A percentile compares a stretch with the other conserved stretches of the same genome.
phyloP scores from a whole-genome alignment of 1,140 invertebrate genomes.

The Armadillidium nasatum region DNA sequence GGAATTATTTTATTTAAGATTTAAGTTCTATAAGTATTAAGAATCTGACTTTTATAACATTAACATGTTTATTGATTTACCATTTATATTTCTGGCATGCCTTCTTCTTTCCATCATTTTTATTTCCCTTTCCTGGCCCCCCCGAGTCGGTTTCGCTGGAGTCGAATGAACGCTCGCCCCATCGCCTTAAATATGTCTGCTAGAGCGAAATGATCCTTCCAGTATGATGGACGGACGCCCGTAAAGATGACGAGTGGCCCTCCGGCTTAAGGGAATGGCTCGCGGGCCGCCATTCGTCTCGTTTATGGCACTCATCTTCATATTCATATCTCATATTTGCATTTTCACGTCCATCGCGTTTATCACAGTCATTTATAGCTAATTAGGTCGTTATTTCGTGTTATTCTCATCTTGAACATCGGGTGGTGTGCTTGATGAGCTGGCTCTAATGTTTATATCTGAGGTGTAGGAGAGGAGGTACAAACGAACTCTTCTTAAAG shows the following conservation, averaged over 20 bases:
- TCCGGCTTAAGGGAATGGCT: conserved; percentile 64
- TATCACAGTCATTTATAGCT: conserved; percentile 63
- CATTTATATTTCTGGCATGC: too few relatives aligned
- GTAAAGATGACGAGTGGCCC: conserved; percentile 59
- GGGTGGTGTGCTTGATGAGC: conserved; percentile 1
- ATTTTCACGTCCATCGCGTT: conserved; percentile 55
- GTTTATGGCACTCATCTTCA: conserved; percentile 72
- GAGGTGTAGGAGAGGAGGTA: not conserved
- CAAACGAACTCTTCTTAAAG: not conserved
- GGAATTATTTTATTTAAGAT: too few relatives aligned
- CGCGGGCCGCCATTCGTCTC: conserved; percentile 69
- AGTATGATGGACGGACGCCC: conserved; percentile 60
- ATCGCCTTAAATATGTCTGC: conserved; percentile 9
- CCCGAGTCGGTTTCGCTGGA: not conserved
- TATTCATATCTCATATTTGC: conserved; percentile 77
- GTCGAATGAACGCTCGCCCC: not conserved
- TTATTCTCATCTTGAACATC: conserved; percentile 7
- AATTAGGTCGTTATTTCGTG: conserved; percentile 59
- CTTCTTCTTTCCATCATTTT: too few relatives aligned
- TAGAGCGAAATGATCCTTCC: not conserved
- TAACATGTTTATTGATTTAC: too few relatives aligned
- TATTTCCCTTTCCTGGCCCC: not conserved
- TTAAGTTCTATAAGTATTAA: too few relatives aligned
- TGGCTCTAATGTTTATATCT: not conserved
- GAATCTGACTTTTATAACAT: too few relatives aligned